Evolutionary conservation across 1,140 invertebrate species (phyloP).

Genomic region (Drosophila kohkoa): DNA sequence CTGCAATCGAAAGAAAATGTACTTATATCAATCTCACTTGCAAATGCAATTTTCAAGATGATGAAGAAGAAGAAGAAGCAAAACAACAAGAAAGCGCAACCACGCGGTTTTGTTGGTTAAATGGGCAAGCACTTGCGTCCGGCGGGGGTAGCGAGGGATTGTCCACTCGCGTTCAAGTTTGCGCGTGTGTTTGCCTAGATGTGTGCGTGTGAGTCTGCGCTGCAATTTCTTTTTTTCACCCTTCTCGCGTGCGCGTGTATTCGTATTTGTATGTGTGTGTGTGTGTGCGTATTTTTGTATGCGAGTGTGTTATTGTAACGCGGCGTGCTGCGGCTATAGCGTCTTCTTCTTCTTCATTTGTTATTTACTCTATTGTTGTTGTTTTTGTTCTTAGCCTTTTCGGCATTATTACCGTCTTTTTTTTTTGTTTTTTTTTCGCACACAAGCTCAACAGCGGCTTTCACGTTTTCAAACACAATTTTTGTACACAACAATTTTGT

Average conservation of each 20-base stretch:
- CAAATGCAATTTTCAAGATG: constrained; percentile 6
- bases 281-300: no score
- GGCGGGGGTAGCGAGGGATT: background rate
- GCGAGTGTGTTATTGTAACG: constrained; percentile 42
- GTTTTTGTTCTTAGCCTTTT: background rate
- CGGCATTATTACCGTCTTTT: constrained; percentile 22
- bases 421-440: constrained; percentile 3
- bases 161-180: constrained; percentile 7
- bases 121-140: constrained; percentile 22
- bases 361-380: constrained; percentile 28
- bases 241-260: constrained; percentile 5
- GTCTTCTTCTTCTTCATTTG: constrained; percentile 9
- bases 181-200: constrained; percentile 8
- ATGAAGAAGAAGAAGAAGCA: background rate
- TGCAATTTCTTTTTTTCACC: constrained; percentile 39
- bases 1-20: constrained; percentile 1
- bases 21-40: background rate
- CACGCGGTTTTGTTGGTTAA: constrained; percentile 53
- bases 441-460: background rate
- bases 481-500: background rate
- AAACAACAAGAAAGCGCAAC: constrained; percentile 18
- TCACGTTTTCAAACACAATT: background rate
- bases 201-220: constrained; percentile 43
- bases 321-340: constrained; percentile 19
- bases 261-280: no score